phyloP scores from a whole-genome alignment of 2,888 invertebrate species.

The Cheiracanthium punctorium region DNA sequence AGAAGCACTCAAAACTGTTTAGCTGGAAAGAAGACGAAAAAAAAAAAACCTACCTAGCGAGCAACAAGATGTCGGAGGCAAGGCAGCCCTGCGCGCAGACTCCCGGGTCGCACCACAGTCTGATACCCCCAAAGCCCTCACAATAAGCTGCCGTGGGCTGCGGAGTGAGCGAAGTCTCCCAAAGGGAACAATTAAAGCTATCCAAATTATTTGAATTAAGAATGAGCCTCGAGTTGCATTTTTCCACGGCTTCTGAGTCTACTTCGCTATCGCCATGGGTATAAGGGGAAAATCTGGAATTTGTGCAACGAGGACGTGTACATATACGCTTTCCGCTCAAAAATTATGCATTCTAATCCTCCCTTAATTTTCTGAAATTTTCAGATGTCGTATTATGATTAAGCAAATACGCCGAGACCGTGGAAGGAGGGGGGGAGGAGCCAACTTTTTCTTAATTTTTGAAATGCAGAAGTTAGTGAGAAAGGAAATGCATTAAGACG shows the following conservation, averaged over 20 bases:
- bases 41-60: too few relatives aligned
- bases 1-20: too few relatives aligned
- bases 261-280: background rate
- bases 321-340: background rate
- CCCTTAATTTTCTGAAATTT: background rate
- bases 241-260: background rate
- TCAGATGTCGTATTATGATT: background rate
- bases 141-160: background rate
- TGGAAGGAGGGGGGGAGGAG: background rate
- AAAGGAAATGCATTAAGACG: background rate
- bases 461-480: background rate
- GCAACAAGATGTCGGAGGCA: too few relatives aligned
- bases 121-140: background rate
- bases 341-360: slow-evolving; percentile 13
- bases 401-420: background rate
- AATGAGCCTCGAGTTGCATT: slow-evolving; percentile 9
- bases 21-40: too few relatives aligned
- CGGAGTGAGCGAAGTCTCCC: slow-evolving; percentile 6
- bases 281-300: background rate
- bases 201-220: slow-evolving; percentile 51
- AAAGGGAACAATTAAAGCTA: slow-evolving; percentile 57
- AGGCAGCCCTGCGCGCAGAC: too few relatives aligned
- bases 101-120: background rate
- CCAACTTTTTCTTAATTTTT: background rate
- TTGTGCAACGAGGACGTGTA: background rate